Conservation (phyloP, 2,113 vertebrate species). For the Sceloporus undulatus region DNA sequence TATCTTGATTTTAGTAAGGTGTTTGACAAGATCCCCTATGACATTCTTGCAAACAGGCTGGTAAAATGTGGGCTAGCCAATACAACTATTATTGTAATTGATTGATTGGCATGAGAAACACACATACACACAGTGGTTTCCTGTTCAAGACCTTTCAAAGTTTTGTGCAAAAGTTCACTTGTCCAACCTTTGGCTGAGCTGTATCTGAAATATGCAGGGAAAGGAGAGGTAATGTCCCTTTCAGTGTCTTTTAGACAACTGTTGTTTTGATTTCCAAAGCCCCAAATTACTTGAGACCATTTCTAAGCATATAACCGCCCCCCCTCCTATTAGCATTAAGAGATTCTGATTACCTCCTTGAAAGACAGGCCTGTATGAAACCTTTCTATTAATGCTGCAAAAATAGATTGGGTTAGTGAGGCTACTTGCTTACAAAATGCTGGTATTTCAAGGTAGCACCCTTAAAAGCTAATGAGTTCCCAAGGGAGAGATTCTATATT, state of each 20-base stretch:
- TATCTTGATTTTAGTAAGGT: too few species aligned
- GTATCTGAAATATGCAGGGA: neutral
- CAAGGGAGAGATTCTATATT: constrained; percentile 53
- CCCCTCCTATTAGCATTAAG: constrained; percentile 36
- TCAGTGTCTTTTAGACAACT: neutral
- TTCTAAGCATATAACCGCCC: neutral
- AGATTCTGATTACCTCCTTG: constrained; percentile 15
- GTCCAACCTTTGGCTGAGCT: neutral
- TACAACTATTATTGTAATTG: too few species aligned
- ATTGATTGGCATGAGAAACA: too few species aligned
- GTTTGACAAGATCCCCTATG: too few species aligned
- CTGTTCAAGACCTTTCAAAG: neutral
- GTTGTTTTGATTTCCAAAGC: constrained; percentile 34
- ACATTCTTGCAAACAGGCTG: too few species aligned
- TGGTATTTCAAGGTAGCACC: constrained; percentile 57
- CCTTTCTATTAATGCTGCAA: neutral
- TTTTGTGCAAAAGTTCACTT: neutral
- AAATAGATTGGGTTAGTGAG: constrained; percentile 26
- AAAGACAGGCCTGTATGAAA: constrained; percentile 17
- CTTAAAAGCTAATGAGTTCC: constrained; percentile 72
- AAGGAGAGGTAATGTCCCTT: neutral
- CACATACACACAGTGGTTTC: too few species aligned
- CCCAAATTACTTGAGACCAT: constrained; percentile 11
- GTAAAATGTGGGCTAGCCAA: too few species aligned
- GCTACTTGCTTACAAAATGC: constrained; percentile 44